Conservation (phyloP, 2,888 invertebrate species). For the Sminthurinus aureus region DNA sequence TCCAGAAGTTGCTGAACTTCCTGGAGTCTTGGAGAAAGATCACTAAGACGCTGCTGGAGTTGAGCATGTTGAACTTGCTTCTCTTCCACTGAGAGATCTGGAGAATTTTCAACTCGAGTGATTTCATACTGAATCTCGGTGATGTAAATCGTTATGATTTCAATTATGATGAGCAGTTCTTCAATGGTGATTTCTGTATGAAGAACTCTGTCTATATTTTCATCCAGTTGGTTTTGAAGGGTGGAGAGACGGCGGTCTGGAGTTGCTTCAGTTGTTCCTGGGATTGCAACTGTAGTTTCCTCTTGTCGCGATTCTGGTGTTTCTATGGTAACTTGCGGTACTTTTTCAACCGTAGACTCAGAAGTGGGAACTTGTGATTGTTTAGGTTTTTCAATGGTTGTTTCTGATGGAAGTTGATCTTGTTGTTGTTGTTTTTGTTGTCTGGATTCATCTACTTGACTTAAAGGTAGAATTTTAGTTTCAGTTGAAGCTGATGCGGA, state of each 20-base stretch:
- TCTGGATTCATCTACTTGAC: too few species aligned
- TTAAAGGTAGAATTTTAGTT: too few species aligned
- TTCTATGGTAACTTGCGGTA: too few species aligned
- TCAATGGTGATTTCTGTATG: conserved; percentile 71
- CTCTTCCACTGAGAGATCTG: conserved; percentile 56
- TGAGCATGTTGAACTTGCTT: conserved; percentile 37
- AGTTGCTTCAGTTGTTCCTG: neutral
- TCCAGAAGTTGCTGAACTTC: conserved; percentile 69
- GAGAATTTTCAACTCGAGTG: conserved; percentile 65
- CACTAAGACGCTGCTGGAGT: conserved; percentile 63
- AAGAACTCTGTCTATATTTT: neutral
- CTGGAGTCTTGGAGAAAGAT: conserved; percentile 67
- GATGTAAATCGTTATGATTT: conserved; percentile 83
- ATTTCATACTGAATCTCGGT: conserved; percentile 85
- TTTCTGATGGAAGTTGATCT: too few species aligned
- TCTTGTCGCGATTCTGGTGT: too few species aligned
- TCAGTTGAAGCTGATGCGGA: too few species aligned
- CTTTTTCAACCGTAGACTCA: neutral
- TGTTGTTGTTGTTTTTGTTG: too few species aligned
- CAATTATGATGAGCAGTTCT: conserved; percentile 77
- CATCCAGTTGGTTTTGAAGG: neutral
- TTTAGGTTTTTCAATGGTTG: neutral
- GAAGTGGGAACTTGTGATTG: neutral
- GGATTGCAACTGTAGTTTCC: neutral
- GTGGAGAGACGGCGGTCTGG: neutral